Evolutionary conservation across 2,797 vertebrate species (phyloP).

Genomic region (Helarctos malayanus): DNA sequence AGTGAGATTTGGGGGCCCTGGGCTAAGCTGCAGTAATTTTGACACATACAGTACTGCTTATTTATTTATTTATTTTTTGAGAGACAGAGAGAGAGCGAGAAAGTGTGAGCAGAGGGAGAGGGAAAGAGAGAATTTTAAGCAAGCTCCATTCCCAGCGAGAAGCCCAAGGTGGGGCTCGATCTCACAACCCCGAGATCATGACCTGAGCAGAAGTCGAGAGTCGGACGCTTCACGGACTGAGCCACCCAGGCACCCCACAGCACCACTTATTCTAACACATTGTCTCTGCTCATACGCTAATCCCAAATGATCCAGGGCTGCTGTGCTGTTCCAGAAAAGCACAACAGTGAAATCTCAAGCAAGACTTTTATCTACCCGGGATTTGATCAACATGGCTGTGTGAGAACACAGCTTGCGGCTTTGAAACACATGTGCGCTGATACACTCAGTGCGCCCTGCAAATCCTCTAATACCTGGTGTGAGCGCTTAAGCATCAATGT

Average conservation of each 20-base stretch:
- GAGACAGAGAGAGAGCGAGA: background rate
- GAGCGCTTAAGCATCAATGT: background rate
- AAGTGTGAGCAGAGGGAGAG: background rate
- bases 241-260: no score
- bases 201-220: no score
- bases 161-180: no score
- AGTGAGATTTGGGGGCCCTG: background rate
- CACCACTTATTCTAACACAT: background rate
- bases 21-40: background rate
- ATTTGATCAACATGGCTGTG: background rate
- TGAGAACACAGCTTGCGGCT: background rate
- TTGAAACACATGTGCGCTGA: background rate
- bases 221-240: no score
- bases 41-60: background rate
- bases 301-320: background rate
- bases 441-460: background rate
- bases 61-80: background rate
- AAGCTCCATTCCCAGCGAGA: no score
- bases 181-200: no score
- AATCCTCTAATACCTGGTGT: background rate
- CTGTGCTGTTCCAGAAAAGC: background rate
- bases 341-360: background rate
- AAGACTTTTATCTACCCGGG: background rate
- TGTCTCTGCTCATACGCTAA: conserved; percentile 23
- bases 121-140: background rate